These are phyloP conservation scores for Sinocyclocheilus maitianheensis DNA, from an alignment of 2,113 vertebrate species.

Conservation along the genomic window DNA sequence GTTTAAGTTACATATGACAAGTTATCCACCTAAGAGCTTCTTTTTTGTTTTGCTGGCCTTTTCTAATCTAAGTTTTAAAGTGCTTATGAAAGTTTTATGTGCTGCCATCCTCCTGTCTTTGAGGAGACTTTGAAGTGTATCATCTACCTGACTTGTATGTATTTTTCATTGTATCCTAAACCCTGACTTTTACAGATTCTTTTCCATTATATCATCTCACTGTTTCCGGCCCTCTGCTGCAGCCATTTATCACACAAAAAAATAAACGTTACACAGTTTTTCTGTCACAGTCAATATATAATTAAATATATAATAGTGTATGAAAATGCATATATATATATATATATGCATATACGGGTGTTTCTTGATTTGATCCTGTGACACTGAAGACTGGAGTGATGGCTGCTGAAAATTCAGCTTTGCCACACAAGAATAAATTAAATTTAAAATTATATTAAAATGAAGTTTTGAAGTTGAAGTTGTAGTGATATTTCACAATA, in stretches of 20 bases:
- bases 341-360: too few relatives aligned
- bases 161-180: constrained; percentile 68
- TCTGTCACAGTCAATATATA: not conserved
- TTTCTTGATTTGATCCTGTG: too few relatives aligned
- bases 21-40: constrained; percentile 63
- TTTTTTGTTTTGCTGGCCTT: constrained; percentile 68
- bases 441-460: too few relatives aligned
- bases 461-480: too few relatives aligned
- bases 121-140: constrained; percentile 70
- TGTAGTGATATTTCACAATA: too few relatives aligned
- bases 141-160: constrained; percentile 67
- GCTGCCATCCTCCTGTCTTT: constrained; percentile 63
- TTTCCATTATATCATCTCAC: constrained; percentile 35
- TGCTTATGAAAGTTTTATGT: constrained; percentile 70
- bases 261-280: not conserved
- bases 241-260: not conserved
- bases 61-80: constrained; percentile 75
- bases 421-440: too few relatives aligned
- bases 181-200: constrained; percentile 49
- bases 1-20: constrained; percentile 64
- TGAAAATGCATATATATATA: not conserved
- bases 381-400: too few relatives aligned
- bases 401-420: too few relatives aligned
- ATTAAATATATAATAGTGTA: not conserved
- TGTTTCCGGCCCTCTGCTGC: not conserved